Evolutionary conservation across 1,140 invertebrate species (phyloP).

Genomic region (Drosophila sp.): DNA sequence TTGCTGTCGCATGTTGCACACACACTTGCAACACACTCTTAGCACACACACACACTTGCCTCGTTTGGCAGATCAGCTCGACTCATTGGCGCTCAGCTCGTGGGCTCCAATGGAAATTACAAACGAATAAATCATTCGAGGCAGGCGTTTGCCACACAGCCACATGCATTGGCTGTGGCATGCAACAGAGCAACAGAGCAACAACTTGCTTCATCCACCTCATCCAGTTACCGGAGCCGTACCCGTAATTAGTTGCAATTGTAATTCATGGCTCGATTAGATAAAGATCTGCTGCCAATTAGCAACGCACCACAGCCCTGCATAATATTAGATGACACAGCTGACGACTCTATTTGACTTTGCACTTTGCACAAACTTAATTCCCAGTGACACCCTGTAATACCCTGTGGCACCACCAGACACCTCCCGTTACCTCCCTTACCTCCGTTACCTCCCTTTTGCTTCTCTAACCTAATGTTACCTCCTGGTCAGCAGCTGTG

Average conservation of each 20-base stretch:
- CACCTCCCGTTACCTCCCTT: too few species aligned
- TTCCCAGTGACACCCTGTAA: not conserved
- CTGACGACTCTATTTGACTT: constrained; percentile 63
- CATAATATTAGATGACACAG: constrained; percentile 68
- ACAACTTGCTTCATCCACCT: constrained; percentile 3
- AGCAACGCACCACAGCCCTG: constrained; percentile 70
- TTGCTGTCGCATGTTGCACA: constrained; percentile 72
- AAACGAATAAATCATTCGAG: constrained; percentile 80
- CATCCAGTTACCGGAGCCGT: constrained; percentile 20
- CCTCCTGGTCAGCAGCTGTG: not conserved
- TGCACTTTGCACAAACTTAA: not conserved
- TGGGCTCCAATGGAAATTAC: constrained; percentile 80
- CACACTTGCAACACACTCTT: constrained; percentile 10
- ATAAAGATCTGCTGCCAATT: constrained; percentile 82
- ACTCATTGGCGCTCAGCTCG: constrained; percentile 70
- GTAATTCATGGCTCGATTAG: constrained; percentile 81
- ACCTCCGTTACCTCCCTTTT: too few species aligned
- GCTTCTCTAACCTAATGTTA: too few species aligned
- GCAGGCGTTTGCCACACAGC: constrained; percentile 11
- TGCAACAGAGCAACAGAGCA: constrained; percentile 26
- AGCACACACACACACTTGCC: not conserved
- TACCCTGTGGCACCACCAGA: not conserved
- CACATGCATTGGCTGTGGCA: constrained; percentile 39
- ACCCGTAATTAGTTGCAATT: constrained; percentile 78
- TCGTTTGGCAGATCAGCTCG: constrained; percentile 42